Conservation (phyloP, 2,888 invertebrate genomes). For the Protophormia terraenovae region DNA sequence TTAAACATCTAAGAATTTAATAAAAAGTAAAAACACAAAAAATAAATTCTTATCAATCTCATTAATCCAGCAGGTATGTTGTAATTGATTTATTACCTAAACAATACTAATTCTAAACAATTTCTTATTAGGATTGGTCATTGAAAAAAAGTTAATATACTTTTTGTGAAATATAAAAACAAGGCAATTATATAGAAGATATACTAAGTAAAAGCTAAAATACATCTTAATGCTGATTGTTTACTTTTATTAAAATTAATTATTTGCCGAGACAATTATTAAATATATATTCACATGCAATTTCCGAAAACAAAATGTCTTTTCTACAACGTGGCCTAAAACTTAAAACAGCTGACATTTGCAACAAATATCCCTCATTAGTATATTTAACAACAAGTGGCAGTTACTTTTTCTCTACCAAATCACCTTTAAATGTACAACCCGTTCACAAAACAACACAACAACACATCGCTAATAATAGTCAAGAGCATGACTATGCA, state of each 20-base stretch:
- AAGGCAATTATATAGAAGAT: background rate
- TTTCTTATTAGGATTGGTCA: background rate
- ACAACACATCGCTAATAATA: background rate
- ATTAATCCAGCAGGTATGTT: background rate
- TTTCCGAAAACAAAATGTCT: constrained; percentile 43
- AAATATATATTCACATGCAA: too few species aligned
- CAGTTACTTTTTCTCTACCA: constrained; percentile 26
- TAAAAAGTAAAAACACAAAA: constrained; percentile 7
- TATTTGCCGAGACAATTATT: too few species aligned
- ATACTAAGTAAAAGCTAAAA: background rate
- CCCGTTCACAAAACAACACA: constrained; percentile 15
- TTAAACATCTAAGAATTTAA: background rate
- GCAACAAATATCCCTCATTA: constrained; percentile 27
- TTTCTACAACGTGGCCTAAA: constrained; percentile 51
- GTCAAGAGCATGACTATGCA: constrained; percentile 32
- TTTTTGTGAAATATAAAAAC: background rate
- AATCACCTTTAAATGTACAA: constrained; percentile 32
- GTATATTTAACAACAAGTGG: constrained; percentile 19
- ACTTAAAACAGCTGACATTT: constrained; percentile 36
- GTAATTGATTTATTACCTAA: background rate
- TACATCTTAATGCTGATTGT: background rate
- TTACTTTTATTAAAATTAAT: background rate
- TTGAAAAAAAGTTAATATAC: background rate
- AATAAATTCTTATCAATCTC: constrained; percentile 37
- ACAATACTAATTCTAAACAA: background rate